Conservation (phyloP, 2,797 vertebrate species). For the Dicrostonyx torquatus region DNA sequence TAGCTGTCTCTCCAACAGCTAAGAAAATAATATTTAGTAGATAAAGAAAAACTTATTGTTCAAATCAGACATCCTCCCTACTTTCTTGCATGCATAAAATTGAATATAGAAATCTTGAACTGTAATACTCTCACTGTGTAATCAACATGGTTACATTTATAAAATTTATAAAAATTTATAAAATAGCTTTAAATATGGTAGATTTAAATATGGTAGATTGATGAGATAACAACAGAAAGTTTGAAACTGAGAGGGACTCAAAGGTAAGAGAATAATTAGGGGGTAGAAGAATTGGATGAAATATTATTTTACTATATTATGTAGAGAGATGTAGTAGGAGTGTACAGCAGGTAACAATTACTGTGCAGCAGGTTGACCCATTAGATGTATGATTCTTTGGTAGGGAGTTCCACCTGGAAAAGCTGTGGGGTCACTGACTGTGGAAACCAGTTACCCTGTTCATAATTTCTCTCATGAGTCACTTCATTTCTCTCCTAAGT, state of each 20-base stretch:
- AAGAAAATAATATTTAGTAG: neutral
- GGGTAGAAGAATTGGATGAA: neutral
- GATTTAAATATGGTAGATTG: neutral
- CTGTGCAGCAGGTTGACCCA: no score
- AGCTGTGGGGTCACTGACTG: no score
- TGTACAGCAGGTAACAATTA: no score
- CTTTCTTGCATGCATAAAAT: neutral
- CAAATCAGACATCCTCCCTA: neutral
- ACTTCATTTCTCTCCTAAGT: no score
- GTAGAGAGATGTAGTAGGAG: no score
- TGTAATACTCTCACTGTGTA: neutral
- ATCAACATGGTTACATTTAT: neutral
- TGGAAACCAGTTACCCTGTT: no score
- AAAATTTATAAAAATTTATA: conserved; percentile 28
- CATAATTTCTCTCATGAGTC: no score
- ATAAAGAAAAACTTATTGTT: neutral
- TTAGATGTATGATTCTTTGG: no score
- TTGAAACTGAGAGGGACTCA: neutral
- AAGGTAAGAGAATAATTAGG: neutral
- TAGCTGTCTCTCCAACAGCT: neutral
- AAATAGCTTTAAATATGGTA: neutral
- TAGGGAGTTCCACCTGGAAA: no score
- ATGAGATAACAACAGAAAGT: neutral
- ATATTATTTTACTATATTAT: neutral
- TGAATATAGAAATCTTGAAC: neutral